These are phyloP conservation scores for Bergia sp. DNA, from an alignment of 92 coral and sea anemone genomes.

Conservation along the genomic window DNA sequence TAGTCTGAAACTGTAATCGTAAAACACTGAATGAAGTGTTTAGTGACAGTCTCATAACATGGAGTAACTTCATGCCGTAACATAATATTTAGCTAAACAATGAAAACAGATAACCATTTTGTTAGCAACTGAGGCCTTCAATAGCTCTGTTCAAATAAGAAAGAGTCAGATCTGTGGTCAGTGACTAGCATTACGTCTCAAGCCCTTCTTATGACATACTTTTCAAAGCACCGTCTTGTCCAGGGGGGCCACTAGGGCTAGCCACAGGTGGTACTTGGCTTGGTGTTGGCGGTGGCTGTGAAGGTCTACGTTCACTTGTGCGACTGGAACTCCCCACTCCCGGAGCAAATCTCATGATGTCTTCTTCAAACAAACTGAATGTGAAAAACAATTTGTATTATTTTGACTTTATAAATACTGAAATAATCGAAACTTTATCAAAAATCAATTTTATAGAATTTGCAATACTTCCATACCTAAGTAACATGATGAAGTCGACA, in stretches of 20 bases:
- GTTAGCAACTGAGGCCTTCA: no score
- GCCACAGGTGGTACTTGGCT: neutral
- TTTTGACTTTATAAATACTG: neutral
- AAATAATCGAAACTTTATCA: neutral
- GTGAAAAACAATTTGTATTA: neutral
- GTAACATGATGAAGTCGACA: constrained; percentile 86
- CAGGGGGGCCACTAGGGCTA: constrained; percentile 17
- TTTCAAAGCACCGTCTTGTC: constrained; percentile 7
- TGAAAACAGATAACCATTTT: no score
- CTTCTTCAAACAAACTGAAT: constrained; percentile 72
- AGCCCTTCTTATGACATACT: neutral
- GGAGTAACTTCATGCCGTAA: neutral
- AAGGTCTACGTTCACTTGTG: constrained; percentile 27
- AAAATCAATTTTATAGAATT: no score
- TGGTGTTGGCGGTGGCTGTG: constrained; percentile 1
- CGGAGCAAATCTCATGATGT: constrained; percentile 84
- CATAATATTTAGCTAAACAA: no score
- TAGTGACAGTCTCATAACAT: neutral
- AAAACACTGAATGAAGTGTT: neutral
- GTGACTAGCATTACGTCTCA: neutral
- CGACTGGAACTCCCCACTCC: constrained; percentile 25
- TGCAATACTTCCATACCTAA: constrained; percentile 65
- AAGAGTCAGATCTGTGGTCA: no score
- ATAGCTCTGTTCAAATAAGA: no score
- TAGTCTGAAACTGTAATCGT: neutral